These are phyloP conservation scores for Halictus quadricinctus DNA, from an alignment of 2,888 invertebrate genomes.

Conservation along the genomic window DNA sequence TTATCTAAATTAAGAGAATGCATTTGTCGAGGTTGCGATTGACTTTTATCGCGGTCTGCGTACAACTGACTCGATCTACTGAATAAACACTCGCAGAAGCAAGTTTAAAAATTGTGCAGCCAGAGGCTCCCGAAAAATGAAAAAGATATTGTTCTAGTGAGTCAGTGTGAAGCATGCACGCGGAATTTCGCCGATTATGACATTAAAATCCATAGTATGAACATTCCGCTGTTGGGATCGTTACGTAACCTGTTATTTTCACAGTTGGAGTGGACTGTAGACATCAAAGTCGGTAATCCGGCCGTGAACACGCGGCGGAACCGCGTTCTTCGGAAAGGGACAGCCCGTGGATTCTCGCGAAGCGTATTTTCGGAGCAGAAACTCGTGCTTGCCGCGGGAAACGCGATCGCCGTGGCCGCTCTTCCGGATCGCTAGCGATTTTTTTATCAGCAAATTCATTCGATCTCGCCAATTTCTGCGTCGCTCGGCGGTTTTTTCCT, in stretches of 20 bases:
- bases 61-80: not conserved
- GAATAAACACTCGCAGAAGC: not conserved
- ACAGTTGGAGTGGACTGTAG: not conserved
- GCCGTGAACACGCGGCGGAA: not conserved
- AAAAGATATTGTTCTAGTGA: not conserved
- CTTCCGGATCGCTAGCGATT: constrained; percentile 32
- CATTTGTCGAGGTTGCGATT: not conserved
- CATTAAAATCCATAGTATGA: not conserved
- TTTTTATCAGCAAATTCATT: constrained; percentile 52
- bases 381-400: constrained; percentile 23
- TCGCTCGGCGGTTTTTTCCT: not conserved
- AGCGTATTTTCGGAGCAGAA: constrained; percentile 37
- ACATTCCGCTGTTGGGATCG: not conserved
- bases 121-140: not conserved
- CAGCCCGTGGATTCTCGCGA: constrained; percentile 16
- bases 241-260: constrained; percentile 5
- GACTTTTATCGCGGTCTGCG: no score
- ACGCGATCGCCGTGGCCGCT: constrained; percentile 31
- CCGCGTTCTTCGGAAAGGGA: constrained; percentile 9
- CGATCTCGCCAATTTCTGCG: constrained; percentile 18
- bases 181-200: not conserved
- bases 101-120: no score
- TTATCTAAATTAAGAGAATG: not conserved
- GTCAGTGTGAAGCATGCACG: not conserved
- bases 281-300: not conserved